A percentile compares a stretch with the other conserved stretches of the same genome.
phyloP scores from a whole-genome alignment of 2,888 invertebrate species.

The Rambutsinella grinnellia region DNA sequence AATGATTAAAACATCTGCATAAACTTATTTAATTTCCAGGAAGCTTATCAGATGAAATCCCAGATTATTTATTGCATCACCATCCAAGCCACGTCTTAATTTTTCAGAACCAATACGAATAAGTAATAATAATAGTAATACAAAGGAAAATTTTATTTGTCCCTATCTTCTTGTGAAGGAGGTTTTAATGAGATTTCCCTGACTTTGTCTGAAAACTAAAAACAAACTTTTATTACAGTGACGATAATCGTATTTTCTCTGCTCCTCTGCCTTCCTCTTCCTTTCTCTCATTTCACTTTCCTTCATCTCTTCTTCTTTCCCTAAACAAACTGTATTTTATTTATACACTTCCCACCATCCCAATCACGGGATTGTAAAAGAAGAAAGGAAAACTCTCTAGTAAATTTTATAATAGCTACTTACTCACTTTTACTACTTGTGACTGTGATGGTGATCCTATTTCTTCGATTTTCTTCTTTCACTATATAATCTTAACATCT shows the following conservation, averaged over 20 bases:
- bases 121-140: neutral
- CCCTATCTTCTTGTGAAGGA: conserved; percentile 46
- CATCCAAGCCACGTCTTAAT: no score
- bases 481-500: conserved; percentile 19
- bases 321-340: neutral
- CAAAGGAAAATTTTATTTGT: conserved; percentile 13
- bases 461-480: conserved; percentile 14
- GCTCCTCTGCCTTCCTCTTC: conserved; percentile 35
- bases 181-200: conserved; percentile 65
- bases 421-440: neutral
- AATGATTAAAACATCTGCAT: conserved; percentile 66
- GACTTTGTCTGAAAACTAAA: conserved; percentile 57
- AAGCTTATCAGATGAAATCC: no score
- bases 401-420: conserved; percentile 27
- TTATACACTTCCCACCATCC: conserved; percentile 5
- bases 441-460: neutral
- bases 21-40: conserved; percentile 65
- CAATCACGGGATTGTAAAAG: neutral
- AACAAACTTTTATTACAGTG: conserved; percentile 66
- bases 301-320: conserved; percentile 22
- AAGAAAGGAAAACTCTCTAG: neutral
- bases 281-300: conserved; percentile 26
- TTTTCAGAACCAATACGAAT: no score
- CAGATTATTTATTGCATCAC: no score
- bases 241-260: conserved; percentile 66